Percentiles rank a stretch among this genome's conserved stretches.
These are phyloP conservation scores for Hipparchia sbordonii DNA, from an alignment of 2,888 invertebrate species.

Conservation along the genomic window DNA sequence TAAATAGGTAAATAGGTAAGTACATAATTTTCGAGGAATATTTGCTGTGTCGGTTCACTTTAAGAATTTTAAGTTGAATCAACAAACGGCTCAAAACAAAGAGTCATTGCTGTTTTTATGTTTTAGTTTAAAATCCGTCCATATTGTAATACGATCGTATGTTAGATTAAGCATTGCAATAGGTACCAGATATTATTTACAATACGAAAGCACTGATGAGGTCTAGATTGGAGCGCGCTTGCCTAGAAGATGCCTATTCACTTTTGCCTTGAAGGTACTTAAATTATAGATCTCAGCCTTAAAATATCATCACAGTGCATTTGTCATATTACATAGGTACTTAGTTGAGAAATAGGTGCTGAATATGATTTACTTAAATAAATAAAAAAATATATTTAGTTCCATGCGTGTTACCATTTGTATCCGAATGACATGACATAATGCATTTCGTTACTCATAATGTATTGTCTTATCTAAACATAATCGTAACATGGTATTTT, in stretches of 20 bases:
- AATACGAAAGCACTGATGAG: background rate
- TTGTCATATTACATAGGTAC: background rate
- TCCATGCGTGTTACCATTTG: conserved; percentile 1
- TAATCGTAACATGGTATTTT: background rate
- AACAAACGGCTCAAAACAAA: conserved; percentile 7
- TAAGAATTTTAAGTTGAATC: conserved; percentile 14
- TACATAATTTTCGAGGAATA: background rate
- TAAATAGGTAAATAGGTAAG: background rate
- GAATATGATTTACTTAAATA: background rate
- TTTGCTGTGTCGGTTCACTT: conserved; percentile 12
- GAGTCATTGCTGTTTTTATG: conserved; percentile 8
- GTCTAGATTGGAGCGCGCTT: too few relatives aligned
- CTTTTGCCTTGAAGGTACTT: too few relatives aligned
- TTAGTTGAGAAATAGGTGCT: conserved; percentile 5
- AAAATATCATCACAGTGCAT: too few relatives aligned
- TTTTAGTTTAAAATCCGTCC: conserved; percentile 28
- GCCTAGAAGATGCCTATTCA: too few relatives aligned
- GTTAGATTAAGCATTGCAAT: conserved; percentile 17
- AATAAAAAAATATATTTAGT: background rate
- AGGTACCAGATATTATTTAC: conserved; percentile 10
- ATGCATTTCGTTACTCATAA: background rate
- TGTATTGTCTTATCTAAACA: too few relatives aligned
- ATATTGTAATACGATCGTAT: conserved; percentile 10
- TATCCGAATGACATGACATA: background rate
- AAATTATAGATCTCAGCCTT: too few relatives aligned